Conservation (phyloP, 2,888 invertebrate genomes). For the Adelphocoris suturalis region DNA sequence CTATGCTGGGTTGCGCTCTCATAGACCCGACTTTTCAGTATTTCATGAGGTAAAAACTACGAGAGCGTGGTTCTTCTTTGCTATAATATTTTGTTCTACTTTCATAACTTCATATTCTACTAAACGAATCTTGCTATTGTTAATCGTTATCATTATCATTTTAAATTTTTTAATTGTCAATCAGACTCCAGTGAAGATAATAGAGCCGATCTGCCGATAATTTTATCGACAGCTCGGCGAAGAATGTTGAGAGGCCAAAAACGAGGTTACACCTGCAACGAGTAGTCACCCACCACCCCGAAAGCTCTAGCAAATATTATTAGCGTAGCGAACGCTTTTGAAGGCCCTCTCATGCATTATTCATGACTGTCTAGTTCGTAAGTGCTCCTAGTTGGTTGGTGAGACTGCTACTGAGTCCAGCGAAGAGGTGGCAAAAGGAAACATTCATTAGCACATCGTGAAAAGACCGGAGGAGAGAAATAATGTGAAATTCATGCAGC, state of each 20-base stretch:
- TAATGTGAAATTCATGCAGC: slow-evolving; percentile 48
- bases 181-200: too few relatives aligned
- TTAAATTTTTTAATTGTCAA: too few relatives aligned
- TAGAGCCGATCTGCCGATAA: too few relatives aligned
- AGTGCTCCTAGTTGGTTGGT: slow-evolving; percentile 25
- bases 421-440: slow-evolving; percentile 41
- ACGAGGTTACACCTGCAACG: background rate
- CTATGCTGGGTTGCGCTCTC: too few relatives aligned
- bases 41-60: too few relatives aligned
- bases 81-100: too few relatives aligned
- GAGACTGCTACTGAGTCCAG: slow-evolving; percentile 9
- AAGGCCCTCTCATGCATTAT: slow-evolving; percentile 28
- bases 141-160: too few relatives aligned
- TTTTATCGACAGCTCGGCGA: too few relatives aligned
- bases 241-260: background rate
- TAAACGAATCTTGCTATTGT: too few relatives aligned
- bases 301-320: slow-evolving; percentile 15
- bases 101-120: too few relatives aligned
- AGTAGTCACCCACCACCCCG: background rate
- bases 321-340: slow-evolving; percentile 6
- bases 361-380: slow-evolving; percentile 28
- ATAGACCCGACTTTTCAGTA: too few relatives aligned
- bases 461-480: slow-evolving; percentile 17
- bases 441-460: slow-evolving; percentile 40
- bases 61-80: too few relatives aligned